A percentile compares a stretch with the other conserved stretches of the same genome.
Conservation (phyloP, 2,888 invertebrate species). For the Leptura quadrifasciata region DNA sequence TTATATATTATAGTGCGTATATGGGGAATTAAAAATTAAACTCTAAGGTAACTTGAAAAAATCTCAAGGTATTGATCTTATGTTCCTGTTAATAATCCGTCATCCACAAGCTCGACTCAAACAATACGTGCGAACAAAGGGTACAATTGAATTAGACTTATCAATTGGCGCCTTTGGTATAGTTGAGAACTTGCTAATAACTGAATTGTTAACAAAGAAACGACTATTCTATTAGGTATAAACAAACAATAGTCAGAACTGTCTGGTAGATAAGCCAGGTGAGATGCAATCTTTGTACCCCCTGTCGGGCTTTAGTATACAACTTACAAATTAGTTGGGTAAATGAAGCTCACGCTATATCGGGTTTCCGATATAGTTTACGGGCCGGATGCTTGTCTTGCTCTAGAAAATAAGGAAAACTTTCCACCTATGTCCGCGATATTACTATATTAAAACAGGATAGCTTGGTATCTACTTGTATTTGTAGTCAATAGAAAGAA, state of each 20-base stretch:
- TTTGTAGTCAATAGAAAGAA: too few relatives aligned
- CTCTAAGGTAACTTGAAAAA: not conserved
- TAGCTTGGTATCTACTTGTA: too few relatives aligned
- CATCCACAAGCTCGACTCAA: not conserved
- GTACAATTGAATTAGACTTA: slow-evolving; percentile 21
- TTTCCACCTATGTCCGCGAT: not conserved
- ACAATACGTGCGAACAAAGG: slow-evolving; percentile 3
- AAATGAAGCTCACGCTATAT: slow-evolving; percentile 39
- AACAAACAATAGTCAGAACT: slow-evolving; percentile 51
- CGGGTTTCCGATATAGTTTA: slow-evolving; percentile 2
- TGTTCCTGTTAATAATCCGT: not conserved
- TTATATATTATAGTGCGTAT: too few relatives aligned
- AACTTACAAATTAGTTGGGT: slow-evolving; percentile 51
- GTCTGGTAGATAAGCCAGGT: slow-evolving; percentile 52
- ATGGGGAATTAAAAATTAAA: too few relatives aligned
- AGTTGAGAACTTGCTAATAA: slow-evolving; percentile 29
- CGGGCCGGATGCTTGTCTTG: not conserved
- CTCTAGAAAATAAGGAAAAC: not conserved
- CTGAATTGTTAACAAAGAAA: slow-evolving; percentile 52
- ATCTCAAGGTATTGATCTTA: not conserved
- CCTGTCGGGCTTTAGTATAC: slow-evolving; percentile 50
- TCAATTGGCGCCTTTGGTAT: slow-evolving; percentile 2
- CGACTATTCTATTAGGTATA: slow-evolving; percentile 51
- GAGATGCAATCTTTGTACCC: slow-evolving; percentile 52
- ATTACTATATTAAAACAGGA: not conserved